These are phyloP conservation scores for Lycia hirtaria DNA, from an alignment of 2,888 invertebrate genomes.

Conservation along the genomic window DNA sequence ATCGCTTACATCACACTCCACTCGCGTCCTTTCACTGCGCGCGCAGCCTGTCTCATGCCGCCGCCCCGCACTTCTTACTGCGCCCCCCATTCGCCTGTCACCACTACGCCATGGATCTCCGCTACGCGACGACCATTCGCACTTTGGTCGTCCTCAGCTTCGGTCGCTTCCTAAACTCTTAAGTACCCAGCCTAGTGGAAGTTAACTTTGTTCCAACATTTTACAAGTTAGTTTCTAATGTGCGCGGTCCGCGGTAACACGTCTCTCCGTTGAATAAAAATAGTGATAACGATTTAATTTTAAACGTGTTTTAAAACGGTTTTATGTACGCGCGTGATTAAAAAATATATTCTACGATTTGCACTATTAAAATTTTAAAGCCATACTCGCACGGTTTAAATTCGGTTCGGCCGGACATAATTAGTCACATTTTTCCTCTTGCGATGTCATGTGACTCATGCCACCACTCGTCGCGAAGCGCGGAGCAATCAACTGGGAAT, in stretches of 20 bases:
- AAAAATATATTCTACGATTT: slow-evolving; percentile 1
- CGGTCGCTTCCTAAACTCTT: slow-evolving; percentile 59
- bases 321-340: slow-evolving; percentile 61
- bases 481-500: slow-evolving; percentile 48
- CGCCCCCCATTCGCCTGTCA: slow-evolving; percentile 62
- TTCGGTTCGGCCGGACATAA: slow-evolving; percentile 45
- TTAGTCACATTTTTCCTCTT: slow-evolving; percentile 57
- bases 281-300: slow-evolving; percentile 56
- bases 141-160: slow-evolving; percentile 67
- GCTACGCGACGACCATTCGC: slow-evolving; percentile 76
- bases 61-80: slow-evolving; percentile 51
- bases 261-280: slow-evolving; percentile 40
- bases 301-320: slow-evolving; percentile 55
- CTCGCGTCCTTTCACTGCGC: slow-evolving; percentile 83
- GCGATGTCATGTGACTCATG: slow-evolving; percentile 63
- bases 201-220: slow-evolving; percentile 62
- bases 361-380: neutral
- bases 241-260: slow-evolving; percentile 38
- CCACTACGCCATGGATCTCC: slow-evolving; percentile 67
- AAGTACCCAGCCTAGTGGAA: slow-evolving; percentile 58
- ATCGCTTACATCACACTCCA: slow-evolving; percentile 82
- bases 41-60: slow-evolving; percentile 69
- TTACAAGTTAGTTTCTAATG: slow-evolving; percentile 55
- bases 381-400: slow-evolving; percentile 30
- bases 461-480: slow-evolving; percentile 29